Evolutionary conservation across 2,888 invertebrate species (phyloP), one percentile per base, ranked within the genome.

Genomic region (Philaethria dido): DNA sequence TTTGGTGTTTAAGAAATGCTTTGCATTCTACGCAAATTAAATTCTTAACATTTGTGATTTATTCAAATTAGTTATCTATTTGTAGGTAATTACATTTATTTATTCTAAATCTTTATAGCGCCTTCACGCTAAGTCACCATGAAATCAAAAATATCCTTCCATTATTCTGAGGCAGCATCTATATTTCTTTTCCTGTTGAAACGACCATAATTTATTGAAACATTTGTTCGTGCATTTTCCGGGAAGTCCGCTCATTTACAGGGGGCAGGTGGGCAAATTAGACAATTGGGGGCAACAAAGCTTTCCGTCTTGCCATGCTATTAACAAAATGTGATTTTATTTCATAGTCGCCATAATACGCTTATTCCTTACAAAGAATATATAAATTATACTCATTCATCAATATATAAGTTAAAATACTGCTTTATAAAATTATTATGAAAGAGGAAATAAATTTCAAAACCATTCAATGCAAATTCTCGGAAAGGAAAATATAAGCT

Each of bases 241-340:
- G 39, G 57, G 9, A 55, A 55, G 22, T 57, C 2, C 57, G 22
- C 42, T 57, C 42, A 42, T 42, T 57, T 57, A 42, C n/a, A 25
- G 16, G 22, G 39, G 57, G 42, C 57, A 57, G 57, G 57, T 57
- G 57, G n/a, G 57, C 42, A 42, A 57, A 57, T 57, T 57, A 57
- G 36, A 55, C 55, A 55, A 55, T 55, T 20, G 60, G 45, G 29
- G 60, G 8, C 59, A 45, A 29, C 6, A 45, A 45, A 6, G 14
- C 18, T 59, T 16, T n/a, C 4, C 44, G 42, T 42, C 18, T 25
- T 57, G 22, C 22, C 39, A n/a, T n/a, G n/a, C n/a, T n/a, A n/a
- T 36, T 36, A 55, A 18, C 3, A 9, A 18, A 42, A 39, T 11
- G n/a, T 25, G 42, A 42, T 57, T 57, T 57, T 57, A 22, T 55